Base-by-base conservation (phyloP, 1,140 invertebrate species). In the Holotrichia oblita region DNA sequence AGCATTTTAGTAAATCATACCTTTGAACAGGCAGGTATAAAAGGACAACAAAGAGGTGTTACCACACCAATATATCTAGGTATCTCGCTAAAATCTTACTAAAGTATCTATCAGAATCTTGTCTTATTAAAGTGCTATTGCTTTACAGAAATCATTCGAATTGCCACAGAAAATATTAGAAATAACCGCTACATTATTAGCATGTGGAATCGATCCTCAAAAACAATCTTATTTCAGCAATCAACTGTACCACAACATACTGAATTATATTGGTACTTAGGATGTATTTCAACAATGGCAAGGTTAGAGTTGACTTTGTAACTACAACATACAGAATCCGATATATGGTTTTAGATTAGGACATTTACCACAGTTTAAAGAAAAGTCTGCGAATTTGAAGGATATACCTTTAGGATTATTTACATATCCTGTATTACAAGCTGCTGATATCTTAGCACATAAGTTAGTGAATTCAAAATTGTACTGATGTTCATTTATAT, bases 381-480 rank as follows among this genome's bases (percentile, higher is more conserved):
- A 98, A 85, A 98, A 98, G 87, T 93, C 94, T 8, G 89, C 91
- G 69, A 85, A 83, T 44, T 82, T 94, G 34, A 94, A 94, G 86
- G 93, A 95, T 83, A 89, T 97, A 22, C 94, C 96, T 44, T 84
- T 98, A 44, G 97, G 97, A 0, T 87, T 99, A 69, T 94, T 94
- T 84, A 90, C 96, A 0, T 99, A 99, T 90, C 98, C 98, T 14
- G 93, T 99, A 34, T 88, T 99, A 55, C 97, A 99, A 90, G 93
- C 95, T 80, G 98, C 98, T 42, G 98, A 99, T 89, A 96, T 99
- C 82, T 90, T 99, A 83, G 87, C 98, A 14, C 98, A 99, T 86
- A 97, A 95, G 93, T 95, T 89, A 88, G 87, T 81, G 9, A n/a
- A 41, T 41, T 17, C 6, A 74, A 74, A 17, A 41, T 0, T 2